Evolutionary conservation across 2,113 vertebrate species (phyloP).

Genomic region (Coptodon bakossiorum): DNA sequence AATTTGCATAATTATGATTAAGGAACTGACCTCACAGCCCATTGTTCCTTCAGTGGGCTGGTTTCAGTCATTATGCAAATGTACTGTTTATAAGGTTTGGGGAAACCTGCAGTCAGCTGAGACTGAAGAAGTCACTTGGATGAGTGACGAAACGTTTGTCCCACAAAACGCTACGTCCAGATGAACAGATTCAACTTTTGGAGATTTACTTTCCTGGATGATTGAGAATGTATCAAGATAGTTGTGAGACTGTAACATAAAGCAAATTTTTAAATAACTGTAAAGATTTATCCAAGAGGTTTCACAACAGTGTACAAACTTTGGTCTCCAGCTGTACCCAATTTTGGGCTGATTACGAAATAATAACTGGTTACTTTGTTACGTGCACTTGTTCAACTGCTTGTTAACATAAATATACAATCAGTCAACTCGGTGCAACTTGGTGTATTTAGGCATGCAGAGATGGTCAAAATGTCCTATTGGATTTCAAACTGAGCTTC

Average conservation of each 20-base stretch:
- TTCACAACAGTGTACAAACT: neutral
- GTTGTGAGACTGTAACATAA: neutral
- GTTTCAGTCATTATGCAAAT: too few relatives aligned
- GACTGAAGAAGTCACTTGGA: too few relatives aligned
- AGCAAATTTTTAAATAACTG: neutral
- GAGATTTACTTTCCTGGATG: too few relatives aligned
- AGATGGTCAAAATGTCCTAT: neutral
- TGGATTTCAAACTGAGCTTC: neutral
- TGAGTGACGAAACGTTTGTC: too few relatives aligned
- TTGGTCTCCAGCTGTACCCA: neutral
- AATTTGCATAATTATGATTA: too few relatives aligned
- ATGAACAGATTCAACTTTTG: too few relatives aligned
- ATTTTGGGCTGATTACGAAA: neutral
- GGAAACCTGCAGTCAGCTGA: too few relatives aligned
- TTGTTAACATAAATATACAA: neutral
- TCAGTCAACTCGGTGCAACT: neutral
- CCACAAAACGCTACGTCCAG: too few relatives aligned
- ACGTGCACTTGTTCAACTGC: neutral
- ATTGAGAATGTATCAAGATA: too few relatives aligned
- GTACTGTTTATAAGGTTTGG: too few relatives aligned
- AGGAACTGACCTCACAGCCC: too few relatives aligned
- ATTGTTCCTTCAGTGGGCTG: too few relatives aligned
- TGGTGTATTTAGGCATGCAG: neutral
- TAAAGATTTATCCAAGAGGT: neutral
- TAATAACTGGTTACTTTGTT: neutral